phyloP scores from a whole-genome alignment of 2,888 invertebrate species.

The Troides oblongomaculatus region DNA sequence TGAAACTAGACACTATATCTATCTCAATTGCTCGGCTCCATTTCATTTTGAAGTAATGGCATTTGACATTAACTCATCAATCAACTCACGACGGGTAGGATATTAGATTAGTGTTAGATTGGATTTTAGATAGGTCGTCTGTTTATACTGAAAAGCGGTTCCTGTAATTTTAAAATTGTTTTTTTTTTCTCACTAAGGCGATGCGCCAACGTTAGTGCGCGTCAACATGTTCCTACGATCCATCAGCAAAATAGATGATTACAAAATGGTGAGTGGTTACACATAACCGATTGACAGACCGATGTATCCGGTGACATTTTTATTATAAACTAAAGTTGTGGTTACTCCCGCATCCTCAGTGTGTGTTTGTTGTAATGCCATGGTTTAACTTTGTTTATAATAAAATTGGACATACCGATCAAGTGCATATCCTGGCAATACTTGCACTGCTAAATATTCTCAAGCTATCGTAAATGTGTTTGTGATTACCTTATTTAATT shows the following conservation, averaged over 20 bases:
- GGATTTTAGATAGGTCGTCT: conserved; percentile 21
- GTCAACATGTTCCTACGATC: conserved; percentile 98
- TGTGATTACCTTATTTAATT: conserved; percentile 36
- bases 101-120: conserved; percentile 24
- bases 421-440: conserved; percentile 61
- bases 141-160: conserved; percentile 36
- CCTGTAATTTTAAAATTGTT: conserved; percentile 48
- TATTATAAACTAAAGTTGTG: conserved; percentile 65
- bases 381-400: conserved; percentile 60
- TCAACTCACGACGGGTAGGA: conserved; percentile 30
- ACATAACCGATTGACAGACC: conserved; percentile 49
- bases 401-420: conserved; percentile 55
- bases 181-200: conserved; percentile 80
- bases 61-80: conserved; percentile 62
- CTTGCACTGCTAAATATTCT: conserved; percentile 69
- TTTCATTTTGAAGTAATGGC: conserved; percentile 51
- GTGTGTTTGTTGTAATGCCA: conserved; percentile 23
- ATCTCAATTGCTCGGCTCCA: conserved; percentile 41
- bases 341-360: conserved; percentile 28
- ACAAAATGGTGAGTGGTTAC: conserved; percentile 96
- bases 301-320: conserved; percentile 48
- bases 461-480: conserved; percentile 66
- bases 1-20: conserved; percentile 25
- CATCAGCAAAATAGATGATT: conserved; percentile 99
- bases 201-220: conserved; percentile 91